phyloP scores from a whole-genome alignment of 2,797 vertebrate genomes.

The Allobates femoralis region DNA sequence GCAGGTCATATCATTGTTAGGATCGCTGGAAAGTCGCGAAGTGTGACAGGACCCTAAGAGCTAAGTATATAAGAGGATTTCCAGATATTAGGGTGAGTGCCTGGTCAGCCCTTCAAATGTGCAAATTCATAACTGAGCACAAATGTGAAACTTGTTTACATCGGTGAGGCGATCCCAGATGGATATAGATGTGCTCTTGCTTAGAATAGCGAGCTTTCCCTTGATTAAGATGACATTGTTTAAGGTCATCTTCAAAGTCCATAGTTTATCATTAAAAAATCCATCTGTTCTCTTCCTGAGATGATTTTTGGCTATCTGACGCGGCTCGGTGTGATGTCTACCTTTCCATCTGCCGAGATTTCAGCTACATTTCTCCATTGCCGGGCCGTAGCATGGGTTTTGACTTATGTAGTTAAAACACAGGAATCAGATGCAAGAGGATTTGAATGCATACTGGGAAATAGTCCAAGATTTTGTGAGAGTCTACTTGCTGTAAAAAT shows the following conservation, averaged over 20 bases:
- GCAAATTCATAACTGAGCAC: neutral
- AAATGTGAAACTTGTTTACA: neutral
- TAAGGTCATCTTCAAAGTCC: neutral
- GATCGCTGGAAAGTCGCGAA: too few relatives aligned
- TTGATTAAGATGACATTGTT: neutral
- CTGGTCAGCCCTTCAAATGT: neutral
- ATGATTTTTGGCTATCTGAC: neutral
- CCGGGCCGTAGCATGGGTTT: neutral
- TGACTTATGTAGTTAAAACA: constrained; percentile 41
- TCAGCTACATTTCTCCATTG: constrained; percentile 6
- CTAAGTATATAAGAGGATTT: neutral
- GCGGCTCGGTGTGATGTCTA: neutral
- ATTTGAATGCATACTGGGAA: constrained; percentile 51
- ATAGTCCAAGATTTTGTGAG: constrained; percentile 37
- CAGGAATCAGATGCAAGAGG: constrained; percentile 17
- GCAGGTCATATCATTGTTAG: too few relatives aligned
- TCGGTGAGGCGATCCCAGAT: neutral
- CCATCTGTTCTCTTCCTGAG: constrained; percentile 7
- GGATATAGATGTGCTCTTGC: neutral
- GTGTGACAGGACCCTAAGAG: too few relatives aligned
- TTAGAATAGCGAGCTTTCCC: neutral
- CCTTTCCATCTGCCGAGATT: constrained; percentile 31
- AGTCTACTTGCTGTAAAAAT: constrained; percentile 41
- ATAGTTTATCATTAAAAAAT: constrained; percentile 10
- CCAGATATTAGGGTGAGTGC: neutral